Evolutionary conservation across 1,140 invertebrate species (phyloP), one percentile per base, ranked within the genome.

Genomic region (Streblospio benedicti): DNA sequence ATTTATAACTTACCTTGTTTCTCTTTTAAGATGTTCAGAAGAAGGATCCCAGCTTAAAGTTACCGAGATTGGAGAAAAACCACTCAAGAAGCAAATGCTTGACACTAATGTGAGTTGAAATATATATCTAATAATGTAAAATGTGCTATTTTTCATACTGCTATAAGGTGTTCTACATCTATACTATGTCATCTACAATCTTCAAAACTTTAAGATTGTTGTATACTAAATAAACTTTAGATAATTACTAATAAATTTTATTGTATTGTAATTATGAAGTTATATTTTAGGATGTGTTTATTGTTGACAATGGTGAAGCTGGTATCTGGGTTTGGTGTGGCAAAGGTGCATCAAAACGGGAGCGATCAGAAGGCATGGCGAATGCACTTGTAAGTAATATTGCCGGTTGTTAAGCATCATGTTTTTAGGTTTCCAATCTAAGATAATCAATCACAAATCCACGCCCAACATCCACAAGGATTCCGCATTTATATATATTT

Each of bases 271-370:
- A n/a, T n/a, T n/a, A n/a, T n/a, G n/a, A n/a, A n/a, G n/a, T n/a
- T n/a, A n/a, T n/a, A n/a, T n/a, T n/a, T n/a, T 72, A 89, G 86
- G 86, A 88, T 65, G 87, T 89, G 0, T 96, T 86, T 75, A 85
- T 96, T 57, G 78, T 96, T 31, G 91, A 95, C 72, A 88, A 89
- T 66, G 87, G 87, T n/a, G 79, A 80, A 6, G 62, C 66, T 31
- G 91, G 90, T 0, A 85, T 95, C 58, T 96, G 92, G 91, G 86
- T 91, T 1, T 97, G 93, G 93, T 86, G 92, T 5, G 93, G 93
- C 0, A 84, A 83, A 71, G 78, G 84, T 64, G 83, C 87, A 38
- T 84, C 79, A 49, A 79, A 77, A 33, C 85, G 83, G 64, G 89
- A 87, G 75, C 82, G 85, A 63, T 80, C 81, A 25, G 89, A 86